Percentiles rank a stretch among this genome's conserved stretches.
Evolutionary conservation across 2,888 invertebrate genomes (phyloP).

Genomic region (Drosophila barbarae): DNA sequence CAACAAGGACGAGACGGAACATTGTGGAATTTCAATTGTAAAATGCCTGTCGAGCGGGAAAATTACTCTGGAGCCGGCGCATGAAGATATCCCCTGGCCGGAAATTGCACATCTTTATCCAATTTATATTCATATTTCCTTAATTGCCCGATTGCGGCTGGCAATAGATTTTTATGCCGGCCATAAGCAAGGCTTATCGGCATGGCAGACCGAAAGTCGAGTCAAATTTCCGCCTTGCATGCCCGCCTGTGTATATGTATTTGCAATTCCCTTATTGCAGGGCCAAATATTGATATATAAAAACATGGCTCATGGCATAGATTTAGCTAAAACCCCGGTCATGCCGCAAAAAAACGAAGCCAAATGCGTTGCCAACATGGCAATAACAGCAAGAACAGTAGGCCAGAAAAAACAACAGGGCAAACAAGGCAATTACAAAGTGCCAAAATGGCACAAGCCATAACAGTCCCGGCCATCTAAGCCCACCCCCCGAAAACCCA

Average conservation of each 20-base stretch:
- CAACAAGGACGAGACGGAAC: background rate
- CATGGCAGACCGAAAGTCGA: constrained; percentile 23
- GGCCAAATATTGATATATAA: constrained; percentile 66
- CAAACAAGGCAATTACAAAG: constrained; percentile 73
- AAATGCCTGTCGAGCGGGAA: constrained; percentile 43
- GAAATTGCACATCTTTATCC: constrained; percentile 31
- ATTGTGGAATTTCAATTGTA: constrained; percentile 58
- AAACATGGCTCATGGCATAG: constrained; percentile 63
- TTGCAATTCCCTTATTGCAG: constrained; percentile 52
- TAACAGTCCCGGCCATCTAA: constrained; percentile 54
- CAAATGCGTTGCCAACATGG: constrained; percentile 63
- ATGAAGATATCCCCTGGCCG: constrained; percentile 13
- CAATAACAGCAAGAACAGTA: constrained; percentile 50
- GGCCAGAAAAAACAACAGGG: constrained; percentile 61
- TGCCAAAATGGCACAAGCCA: constrained; percentile 73
- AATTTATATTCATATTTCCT: constrained; percentile 43
- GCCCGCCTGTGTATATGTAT: constrained; percentile 14
- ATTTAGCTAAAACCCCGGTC: constrained; percentile 54
- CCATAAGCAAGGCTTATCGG: constrained; percentile 36
- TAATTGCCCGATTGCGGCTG: constrained; percentile 38
- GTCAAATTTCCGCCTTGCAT: constrained; percentile 18
- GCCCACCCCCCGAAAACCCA: constrained; percentile 42
- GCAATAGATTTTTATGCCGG: constrained; percentile 37
- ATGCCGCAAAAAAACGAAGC: constrained; percentile 41
- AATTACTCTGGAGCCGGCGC: constrained; percentile 23